phyloP scores from a whole-genome alignment of 2,113 vertebrate species.

The Canis aureus region DNA sequence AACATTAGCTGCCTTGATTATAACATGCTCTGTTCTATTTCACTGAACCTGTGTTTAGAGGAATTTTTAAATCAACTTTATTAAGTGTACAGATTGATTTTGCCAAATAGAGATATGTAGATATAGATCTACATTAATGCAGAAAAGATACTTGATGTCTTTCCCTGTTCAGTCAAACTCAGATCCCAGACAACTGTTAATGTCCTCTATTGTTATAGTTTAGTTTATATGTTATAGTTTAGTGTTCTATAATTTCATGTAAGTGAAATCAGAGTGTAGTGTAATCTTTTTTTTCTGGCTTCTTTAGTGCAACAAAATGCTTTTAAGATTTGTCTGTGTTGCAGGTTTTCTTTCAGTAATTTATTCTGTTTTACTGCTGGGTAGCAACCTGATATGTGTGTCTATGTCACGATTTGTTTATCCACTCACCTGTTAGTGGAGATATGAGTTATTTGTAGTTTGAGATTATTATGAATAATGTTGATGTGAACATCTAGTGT shows the following conservation, averaged over 20 bases:
- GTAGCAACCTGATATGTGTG: neutral
- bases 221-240: neutral
- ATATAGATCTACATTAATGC: neutral
- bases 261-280: neutral
- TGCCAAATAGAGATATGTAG: neutral
- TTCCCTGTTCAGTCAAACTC: neutral
- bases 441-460: slow-evolving; percentile 15
- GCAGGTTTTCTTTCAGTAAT: neutral
- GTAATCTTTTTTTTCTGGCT: neutral
- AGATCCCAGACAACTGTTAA: no score
- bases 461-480: slow-evolving; percentile 12
- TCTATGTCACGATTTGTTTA: neutral
- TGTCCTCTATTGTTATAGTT: neutral
- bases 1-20: slow-evolving; percentile 39
- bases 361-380: neutral
- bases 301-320: neutral
- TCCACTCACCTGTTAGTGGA: neutral
- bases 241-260: neutral
- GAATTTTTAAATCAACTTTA: slow-evolving; percentile 31
- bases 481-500: neutral
- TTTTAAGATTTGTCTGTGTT: neutral
- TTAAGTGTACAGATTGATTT: slow-evolving; percentile 16
- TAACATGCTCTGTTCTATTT: neutral
- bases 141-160: neutral
- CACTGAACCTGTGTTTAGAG: slow-evolving; percentile 25